Conservation (phyloP, 1,140 invertebrate genomes). For the Sitodiplosis mosellana region DNA sequence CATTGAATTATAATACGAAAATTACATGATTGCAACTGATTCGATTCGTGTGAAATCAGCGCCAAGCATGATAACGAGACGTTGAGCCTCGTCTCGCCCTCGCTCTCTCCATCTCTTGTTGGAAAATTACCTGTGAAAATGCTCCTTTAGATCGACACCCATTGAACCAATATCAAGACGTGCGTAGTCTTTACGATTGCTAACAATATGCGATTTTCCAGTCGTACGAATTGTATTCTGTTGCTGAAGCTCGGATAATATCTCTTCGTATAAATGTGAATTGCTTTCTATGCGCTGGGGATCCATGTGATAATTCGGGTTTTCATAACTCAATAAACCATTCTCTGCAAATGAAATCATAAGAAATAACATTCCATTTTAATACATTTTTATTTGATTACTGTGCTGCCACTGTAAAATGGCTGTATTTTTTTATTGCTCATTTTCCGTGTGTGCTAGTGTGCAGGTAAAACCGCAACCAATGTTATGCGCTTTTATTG, state of each 20-base stretch:
- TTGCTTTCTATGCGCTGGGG: conserved; percentile 31
- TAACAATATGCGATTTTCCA: conserved; percentile 3
- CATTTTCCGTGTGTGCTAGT: too few relatives aligned
- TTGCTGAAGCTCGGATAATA: conserved; percentile 13
- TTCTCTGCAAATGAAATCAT: conserved; percentile 42
- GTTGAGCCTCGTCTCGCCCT: too few relatives aligned
- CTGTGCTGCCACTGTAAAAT: neutral
- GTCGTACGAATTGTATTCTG: conserved; percentile 33
- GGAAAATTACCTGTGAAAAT: conserved; percentile 5
- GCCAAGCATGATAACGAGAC: too few relatives aligned
- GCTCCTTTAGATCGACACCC: conserved; percentile 41
- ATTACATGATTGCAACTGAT: too few relatives aligned
- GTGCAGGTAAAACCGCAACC: too few relatives aligned
- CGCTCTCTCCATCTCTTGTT: neutral
- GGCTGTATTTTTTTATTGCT: neutral
- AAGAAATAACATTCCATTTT: too few relatives aligned
- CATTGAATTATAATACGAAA: too few relatives aligned
- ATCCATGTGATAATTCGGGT: conserved; percentile 69
- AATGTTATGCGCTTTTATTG: too few relatives aligned
- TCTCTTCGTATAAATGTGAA: conserved; percentile 6
- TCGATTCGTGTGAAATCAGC: too few relatives aligned
- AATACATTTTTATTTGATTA: neutral
- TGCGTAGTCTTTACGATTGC: conserved; percentile 36
- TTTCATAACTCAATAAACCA: conserved; percentile 69
- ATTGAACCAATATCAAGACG: conserved; percentile 45